phyloP scores from a whole-genome alignment of 2,797 vertebrate genomes.

The Lacerta agilis region DNA sequence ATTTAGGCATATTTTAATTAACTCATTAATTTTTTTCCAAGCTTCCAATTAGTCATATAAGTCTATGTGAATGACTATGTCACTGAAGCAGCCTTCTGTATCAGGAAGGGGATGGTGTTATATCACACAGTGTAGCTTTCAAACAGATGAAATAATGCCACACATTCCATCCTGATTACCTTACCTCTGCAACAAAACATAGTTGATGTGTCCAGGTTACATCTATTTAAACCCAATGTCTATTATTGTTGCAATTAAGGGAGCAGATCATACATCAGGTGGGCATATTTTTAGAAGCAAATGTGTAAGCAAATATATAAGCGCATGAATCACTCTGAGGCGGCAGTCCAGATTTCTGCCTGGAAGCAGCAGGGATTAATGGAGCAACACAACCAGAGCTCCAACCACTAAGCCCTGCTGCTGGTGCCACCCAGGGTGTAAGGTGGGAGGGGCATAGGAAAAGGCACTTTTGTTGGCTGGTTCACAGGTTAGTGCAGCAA shows the following conservation, averaged over 20 bases:
- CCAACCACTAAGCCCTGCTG: no score
- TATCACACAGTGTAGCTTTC: not conserved
- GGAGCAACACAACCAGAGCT: no score
- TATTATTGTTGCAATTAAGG: not conserved
- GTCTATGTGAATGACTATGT: not conserved
- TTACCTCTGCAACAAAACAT: not conserved
- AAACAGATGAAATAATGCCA: not conserved
- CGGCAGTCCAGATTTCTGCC: no score
- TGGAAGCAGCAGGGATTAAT: no score
- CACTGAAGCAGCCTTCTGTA: not conserved
- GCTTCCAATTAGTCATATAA: not conserved
- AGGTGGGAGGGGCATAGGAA: no score
- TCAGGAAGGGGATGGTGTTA: not conserved
- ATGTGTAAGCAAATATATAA: not conserved
- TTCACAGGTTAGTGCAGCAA: no score
- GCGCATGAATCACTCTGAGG: not conserved
- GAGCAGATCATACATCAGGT: not conserved
- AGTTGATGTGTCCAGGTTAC: not conserved
- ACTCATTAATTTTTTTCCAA: not conserved
- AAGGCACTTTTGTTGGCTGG: no score
- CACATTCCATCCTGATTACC: not conserved
- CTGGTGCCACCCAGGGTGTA: no score
- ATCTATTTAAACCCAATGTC: not conserved
- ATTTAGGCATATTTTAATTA: not conserved
- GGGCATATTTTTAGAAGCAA: not conserved